These are phyloP conservation scores for Hirundo rustica DNA, from an alignment of 2,797 vertebrate species.

Conservation along the genomic window DNA sequence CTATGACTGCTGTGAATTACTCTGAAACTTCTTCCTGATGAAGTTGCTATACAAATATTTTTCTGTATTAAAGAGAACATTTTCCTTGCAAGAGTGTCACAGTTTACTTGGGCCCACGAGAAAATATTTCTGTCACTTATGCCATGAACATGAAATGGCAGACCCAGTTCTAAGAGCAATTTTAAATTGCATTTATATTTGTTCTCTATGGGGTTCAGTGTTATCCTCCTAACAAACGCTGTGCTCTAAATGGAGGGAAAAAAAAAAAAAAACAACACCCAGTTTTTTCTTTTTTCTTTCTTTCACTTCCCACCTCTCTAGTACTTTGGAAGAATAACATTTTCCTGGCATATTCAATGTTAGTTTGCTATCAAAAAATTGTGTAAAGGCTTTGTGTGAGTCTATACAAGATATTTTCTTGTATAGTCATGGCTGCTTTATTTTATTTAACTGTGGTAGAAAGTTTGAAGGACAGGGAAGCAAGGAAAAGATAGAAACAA, in stretches of 20 bases:
- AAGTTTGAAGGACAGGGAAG: not conserved
- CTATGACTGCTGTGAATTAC: not conserved
- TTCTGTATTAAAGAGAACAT: slow-evolving; percentile 22
- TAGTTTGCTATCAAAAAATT: not conserved
- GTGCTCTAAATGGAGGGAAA: not conserved
- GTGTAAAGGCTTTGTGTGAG: not conserved
- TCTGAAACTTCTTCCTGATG: slow-evolving; percentile 27
- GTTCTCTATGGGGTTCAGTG: not conserved
- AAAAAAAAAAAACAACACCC: fast-evolving
- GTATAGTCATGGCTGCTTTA: not conserved
- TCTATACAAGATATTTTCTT: not conserved
- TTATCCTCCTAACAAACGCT: not conserved
- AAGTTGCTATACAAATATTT: slow-evolving; percentile 42
- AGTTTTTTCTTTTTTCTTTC: not conserved
- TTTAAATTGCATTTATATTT: not conserved
- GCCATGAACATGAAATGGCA: not conserved
- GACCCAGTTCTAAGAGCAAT: not conserved
- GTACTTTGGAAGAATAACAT: not conserved
- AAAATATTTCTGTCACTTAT: slow-evolving; percentile 1
- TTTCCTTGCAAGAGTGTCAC: slow-evolving; percentile 13
- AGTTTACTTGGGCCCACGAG: not conserved
- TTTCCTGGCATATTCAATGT: not conserved
- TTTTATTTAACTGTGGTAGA: not conserved
- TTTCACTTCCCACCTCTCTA: not conserved
- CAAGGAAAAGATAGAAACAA: not conserved